These are phyloP conservation scores for Caenorhabditis panamensis DNA, from an alignment of 2,888 invertebrate species.

Conservation along the genomic window DNA sequence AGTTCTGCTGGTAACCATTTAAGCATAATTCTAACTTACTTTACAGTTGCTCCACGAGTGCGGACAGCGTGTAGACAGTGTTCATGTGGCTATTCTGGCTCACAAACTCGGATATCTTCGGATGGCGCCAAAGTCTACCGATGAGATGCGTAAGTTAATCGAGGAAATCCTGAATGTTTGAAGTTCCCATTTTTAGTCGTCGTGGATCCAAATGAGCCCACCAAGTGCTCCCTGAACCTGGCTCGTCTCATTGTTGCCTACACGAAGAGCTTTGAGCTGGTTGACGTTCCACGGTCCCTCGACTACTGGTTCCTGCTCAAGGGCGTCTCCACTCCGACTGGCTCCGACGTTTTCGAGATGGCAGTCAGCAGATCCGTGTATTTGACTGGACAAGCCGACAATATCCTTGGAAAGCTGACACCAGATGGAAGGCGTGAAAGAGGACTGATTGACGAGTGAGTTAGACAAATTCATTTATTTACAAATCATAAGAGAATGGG, in stretches of 20 bases:
- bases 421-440: constrained; percentile 63
- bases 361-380: constrained; percentile 78
- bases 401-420: constrained; percentile 73
- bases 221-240: constrained; percentile 75
- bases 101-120: constrained; percentile 71
- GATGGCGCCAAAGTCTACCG: constrained; percentile 67
- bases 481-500: neutral
- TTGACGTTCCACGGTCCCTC: constrained; percentile 74
- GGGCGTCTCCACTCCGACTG: constrained; percentile 68
- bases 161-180: neutral
- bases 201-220: constrained; percentile 69
- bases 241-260: constrained; percentile 77
- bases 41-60: constrained; percentile 66
- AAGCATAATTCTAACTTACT: neutral
- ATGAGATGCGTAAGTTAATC: constrained; percentile 64
- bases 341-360: constrained; percentile 78
- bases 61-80: constrained; percentile 73
- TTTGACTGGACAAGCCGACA: constrained; percentile 69
- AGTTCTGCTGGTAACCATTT: too few species aligned
- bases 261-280: constrained; percentile 78
- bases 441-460: constrained; percentile 78
- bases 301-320: constrained; percentile 79
- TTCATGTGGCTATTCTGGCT: constrained; percentile 77
- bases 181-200: constrained; percentile 69
- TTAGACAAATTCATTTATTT: neutral